Conservation (phyloP, 2,888 invertebrate genomes). For the Aplocera efformata region DNA sequence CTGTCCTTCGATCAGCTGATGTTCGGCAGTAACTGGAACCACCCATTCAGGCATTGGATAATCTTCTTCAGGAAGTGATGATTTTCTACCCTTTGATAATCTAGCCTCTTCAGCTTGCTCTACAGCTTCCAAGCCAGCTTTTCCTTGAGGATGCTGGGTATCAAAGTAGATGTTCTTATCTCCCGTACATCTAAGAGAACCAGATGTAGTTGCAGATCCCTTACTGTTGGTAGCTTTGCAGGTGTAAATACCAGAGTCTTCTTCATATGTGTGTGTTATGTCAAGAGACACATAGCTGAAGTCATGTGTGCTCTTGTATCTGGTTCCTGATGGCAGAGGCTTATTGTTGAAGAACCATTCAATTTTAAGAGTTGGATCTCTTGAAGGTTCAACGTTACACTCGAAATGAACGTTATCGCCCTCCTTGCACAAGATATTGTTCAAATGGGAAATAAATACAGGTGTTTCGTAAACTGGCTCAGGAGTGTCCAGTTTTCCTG, state of each 20-base stretch:
- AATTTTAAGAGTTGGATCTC: slow-evolving; percentile 93
- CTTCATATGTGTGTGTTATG: slow-evolving; percentile 91
- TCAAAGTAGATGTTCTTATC: slow-evolving; percentile 90
- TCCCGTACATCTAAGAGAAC: slow-evolving; percentile 91
- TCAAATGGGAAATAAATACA: slow-evolving; percentile 93
- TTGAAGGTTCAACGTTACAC: slow-evolving; percentile 94
- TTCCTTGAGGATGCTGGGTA: slow-evolving; percentile 97
- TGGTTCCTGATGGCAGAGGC: slow-evolving; percentile 91
- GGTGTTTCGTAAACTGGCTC: slow-evolving; percentile 92
- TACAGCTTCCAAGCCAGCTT: slow-evolving; percentile 92
- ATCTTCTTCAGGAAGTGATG: slow-evolving; percentile 86
- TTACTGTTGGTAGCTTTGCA: slow-evolving; percentile 94
- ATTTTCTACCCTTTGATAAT: slow-evolving; percentile 85
- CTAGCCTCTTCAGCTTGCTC: slow-evolving; percentile 93
- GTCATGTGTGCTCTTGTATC: slow-evolving; percentile 96
- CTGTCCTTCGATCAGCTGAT: slow-evolving; percentile 90
- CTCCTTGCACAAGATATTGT: slow-evolving; percentile 93
- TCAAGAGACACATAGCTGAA: slow-evolving; percentile 98
- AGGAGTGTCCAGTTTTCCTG: slow-evolving; percentile 83
- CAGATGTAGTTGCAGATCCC: slow-evolving; percentile 94
- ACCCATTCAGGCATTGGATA: slow-evolving; percentile 94
- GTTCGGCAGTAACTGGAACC: slow-evolving; percentile 89
- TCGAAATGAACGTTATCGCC: slow-evolving; percentile 94
- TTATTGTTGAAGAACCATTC: slow-evolving; percentile 98
- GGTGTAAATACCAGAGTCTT: slow-evolving; percentile 95